Conservation (phyloP, 2,888 invertebrate species). For the Epirrita christyi region DNA sequence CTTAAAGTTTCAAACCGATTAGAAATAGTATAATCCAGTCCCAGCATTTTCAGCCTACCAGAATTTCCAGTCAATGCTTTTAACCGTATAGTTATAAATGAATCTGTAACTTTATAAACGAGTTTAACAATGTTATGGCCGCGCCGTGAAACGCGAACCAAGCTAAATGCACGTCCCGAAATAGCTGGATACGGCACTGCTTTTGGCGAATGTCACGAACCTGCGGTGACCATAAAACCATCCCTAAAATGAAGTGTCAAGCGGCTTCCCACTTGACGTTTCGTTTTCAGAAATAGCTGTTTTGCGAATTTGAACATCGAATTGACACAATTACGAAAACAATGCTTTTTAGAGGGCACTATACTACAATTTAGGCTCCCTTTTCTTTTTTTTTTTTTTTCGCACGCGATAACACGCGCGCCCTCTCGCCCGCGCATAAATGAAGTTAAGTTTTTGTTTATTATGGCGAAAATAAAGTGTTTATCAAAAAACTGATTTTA, state of each 20-base stretch:
- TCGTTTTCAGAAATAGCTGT: too few species aligned
- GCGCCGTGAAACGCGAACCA: conserved; percentile 11
- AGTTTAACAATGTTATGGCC: conserved; percentile 1
- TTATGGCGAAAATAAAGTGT: too few species aligned
- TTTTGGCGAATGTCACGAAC: conserved; percentile 37
- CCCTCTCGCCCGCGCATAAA: too few species aligned
- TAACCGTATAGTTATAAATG: background rate
- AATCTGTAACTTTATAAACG: background rate
- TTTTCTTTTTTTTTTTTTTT: too few species aligned
- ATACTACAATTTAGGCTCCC: too few species aligned
- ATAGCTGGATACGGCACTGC: conserved; percentile 29
- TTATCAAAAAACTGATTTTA: too few species aligned
- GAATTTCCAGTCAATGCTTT: background rate
- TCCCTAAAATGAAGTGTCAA: background rate
- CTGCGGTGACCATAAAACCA: conserved; percentile 26
- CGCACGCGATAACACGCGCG: too few species aligned
- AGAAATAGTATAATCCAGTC: background rate
- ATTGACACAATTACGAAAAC: too few species aligned
- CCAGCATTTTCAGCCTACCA: background rate
- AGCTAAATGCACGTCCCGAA: conserved; percentile 25
- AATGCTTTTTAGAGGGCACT: too few species aligned
- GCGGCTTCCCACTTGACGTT: background rate
- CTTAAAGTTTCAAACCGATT: too few species aligned
- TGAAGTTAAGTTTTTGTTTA: too few species aligned
- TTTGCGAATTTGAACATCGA: too few species aligned